Conservation (phyloP, 2,888 invertebrate genomes). For the Philonicus albiceps region DNA sequence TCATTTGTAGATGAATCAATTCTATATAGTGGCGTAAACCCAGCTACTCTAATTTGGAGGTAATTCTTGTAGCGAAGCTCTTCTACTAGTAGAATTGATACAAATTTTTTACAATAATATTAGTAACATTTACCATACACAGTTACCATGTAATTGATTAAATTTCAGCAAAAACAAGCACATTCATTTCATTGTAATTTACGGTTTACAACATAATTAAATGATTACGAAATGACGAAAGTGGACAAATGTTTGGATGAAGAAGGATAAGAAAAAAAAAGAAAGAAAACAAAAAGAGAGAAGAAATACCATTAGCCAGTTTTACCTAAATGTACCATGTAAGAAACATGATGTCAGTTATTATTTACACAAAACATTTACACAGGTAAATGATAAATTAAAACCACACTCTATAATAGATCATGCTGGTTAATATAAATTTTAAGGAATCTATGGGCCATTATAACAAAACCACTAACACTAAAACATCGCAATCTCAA, state of each 20-base stretch:
- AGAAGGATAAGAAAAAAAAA: constrained; percentile 4
- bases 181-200: constrained; percentile 37
- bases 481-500: constrained; percentile 48
- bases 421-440: not conserved
- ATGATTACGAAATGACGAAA: not conserved
- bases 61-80: constrained; percentile 49
- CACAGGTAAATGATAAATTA: constrained; percentile 11
- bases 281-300: constrained; percentile 39
- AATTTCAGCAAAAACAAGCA: constrained; percentile 46
- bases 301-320: constrained; percentile 41
- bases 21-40: constrained; percentile 57
- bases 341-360: not conserved
- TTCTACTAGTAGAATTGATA: not conserved
- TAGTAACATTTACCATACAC: not conserved
- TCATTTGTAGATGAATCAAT: constrained; percentile 73
- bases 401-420: constrained; percentile 19
- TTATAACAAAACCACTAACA: constrained; percentile 40
- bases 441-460: not conserved
- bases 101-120: not conserved
- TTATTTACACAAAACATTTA: constrained; percentile 2
- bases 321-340: not conserved
- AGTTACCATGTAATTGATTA: not conserved
- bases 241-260: not conserved
- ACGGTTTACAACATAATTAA: constrained; percentile 9
- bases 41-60: constrained; percentile 57